These are phyloP conservation scores for Catonia carolina DNA, from an alignment of 2,888 invertebrate species.

Conservation along the genomic window DNA sequence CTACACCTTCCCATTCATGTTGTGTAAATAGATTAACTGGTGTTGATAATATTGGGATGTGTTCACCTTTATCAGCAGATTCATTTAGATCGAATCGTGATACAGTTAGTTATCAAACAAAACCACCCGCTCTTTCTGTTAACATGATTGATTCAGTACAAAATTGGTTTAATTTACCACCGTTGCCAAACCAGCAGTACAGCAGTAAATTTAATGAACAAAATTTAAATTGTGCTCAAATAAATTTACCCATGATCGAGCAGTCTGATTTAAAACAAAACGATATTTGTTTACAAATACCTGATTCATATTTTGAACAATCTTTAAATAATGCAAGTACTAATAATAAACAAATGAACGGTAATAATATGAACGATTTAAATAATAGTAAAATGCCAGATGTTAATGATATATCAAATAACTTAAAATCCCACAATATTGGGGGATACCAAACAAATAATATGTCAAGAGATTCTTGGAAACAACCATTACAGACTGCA, in stretches of 20 bases:
- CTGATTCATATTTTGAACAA: constrained; percentile 21
- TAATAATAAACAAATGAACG: constrained; percentile 6
- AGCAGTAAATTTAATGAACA: constrained; percentile 17
- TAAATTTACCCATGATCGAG: constrained; percentile 15
- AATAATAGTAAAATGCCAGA: constrained; percentile 3
- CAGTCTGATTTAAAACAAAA: constrained; percentile 22
- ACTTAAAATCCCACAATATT: not conserved
- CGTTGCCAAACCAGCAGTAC: constrained; percentile 19
- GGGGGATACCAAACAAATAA: constrained; percentile 13
- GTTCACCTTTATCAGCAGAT: constrained; percentile 19
- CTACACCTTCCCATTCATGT: constrained; percentile 22
- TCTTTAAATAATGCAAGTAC: not conserved
- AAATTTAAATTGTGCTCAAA: constrained; percentile 19
- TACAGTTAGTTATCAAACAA: constrained; percentile 17
- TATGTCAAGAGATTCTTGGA: constrained; percentile 22
- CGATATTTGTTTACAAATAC: constrained; percentile 21
- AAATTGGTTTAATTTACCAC: constrained; percentile 23
- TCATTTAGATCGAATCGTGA: constrained; percentile 17
- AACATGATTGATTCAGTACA: constrained; percentile 23
- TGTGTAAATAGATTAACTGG: constrained; percentile 22
- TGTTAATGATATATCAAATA: constrained; percentile 10
- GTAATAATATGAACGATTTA: not conserved
- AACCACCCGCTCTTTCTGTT: constrained; percentile 15
- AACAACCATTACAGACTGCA: constrained; percentile 12
- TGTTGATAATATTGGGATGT: constrained; percentile 20